Evolutionary conservation across 2,797 vertebrate species (phyloP).

Genomic region (Synanceia verrucosa): DNA sequence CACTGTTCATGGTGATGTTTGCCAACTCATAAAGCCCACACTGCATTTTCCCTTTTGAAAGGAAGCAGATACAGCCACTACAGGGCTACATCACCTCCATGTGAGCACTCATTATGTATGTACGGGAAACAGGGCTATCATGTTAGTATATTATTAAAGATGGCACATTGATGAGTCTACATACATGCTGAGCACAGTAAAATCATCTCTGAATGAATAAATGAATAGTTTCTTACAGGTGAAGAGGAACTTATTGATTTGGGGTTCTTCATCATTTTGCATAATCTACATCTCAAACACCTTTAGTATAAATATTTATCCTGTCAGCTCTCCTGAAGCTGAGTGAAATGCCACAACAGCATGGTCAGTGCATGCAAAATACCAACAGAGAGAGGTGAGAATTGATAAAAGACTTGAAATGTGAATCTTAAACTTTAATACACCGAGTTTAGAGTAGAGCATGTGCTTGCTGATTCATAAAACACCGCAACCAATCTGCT

Average conservation of each 20-base stretch:
- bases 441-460: neutral
- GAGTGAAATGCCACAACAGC: constrained; percentile 14
- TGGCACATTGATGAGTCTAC: neutral
- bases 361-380: neutral
- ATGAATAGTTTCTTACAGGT: neutral
- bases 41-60: constrained; percentile 14
- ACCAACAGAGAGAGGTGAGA: neutral
- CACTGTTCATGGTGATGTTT: constrained; percentile 27
- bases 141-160: constrained; percentile 4
- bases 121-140: constrained; percentile 2
- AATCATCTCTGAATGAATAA: neutral
- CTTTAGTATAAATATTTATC: neutral
- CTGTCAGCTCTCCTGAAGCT: constrained; percentile 3
- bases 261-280: neutral
- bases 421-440: neutral
- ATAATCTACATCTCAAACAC: neutral
- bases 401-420: neutral
- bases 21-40: constrained; percentile 30
- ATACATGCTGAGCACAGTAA: neutral
- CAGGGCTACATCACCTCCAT: constrained; percentile 20
- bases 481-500: constrained; percentile 30
- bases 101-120: constrained; percentile 4
- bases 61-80: constrained; percentile 12
- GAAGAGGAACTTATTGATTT: neutral
- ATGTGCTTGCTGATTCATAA: constrained; percentile 45